Conservation (phyloP, 2,888 invertebrate genomes). For the Melinaea menophilus region DNA sequence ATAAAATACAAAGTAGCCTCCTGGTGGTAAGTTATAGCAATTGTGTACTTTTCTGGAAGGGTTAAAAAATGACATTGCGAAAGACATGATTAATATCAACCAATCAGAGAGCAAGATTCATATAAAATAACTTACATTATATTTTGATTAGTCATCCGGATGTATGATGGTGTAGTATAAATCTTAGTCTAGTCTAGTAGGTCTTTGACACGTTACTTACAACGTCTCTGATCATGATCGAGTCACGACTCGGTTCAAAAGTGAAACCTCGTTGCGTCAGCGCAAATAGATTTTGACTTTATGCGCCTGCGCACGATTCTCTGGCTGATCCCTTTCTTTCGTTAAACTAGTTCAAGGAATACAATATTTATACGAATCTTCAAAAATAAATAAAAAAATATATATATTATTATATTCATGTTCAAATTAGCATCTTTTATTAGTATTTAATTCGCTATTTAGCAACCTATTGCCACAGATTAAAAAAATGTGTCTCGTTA, state of each 20-base stretch:
- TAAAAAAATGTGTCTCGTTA: constrained; percentile 22
- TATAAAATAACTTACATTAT: too few species aligned
- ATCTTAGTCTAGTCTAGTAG: constrained; percentile 9
- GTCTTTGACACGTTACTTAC: constrained; percentile 11
- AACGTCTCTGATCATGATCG: constrained; percentile 17
- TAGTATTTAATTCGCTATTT: too few species aligned
- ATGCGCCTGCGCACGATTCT: background rate
- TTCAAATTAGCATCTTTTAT: too few species aligned
- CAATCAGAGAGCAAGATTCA: too few species aligned
- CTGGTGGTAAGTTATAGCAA: too few species aligned
- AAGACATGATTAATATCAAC: too few species aligned
- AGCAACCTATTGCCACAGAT: constrained; percentile 5
- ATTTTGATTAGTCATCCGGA: too few species aligned
- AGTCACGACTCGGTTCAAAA: constrained; percentile 40
- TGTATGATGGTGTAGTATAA: background rate
- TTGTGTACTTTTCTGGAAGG: too few species aligned
- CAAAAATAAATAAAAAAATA: too few species aligned
- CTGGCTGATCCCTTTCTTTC: constrained; percentile 15
- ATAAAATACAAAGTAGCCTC: too few species aligned
- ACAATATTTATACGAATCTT: background rate
- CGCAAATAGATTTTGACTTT: constrained; percentile 31
- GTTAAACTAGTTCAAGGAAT: constrained; percentile 15
- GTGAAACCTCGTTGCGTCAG: constrained; percentile 41
- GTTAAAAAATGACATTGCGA: too few species aligned
- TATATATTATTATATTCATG: too few species aligned